Conservation (phyloP, 2,888 invertebrate genomes). For the Chirona hameri region DNA sequence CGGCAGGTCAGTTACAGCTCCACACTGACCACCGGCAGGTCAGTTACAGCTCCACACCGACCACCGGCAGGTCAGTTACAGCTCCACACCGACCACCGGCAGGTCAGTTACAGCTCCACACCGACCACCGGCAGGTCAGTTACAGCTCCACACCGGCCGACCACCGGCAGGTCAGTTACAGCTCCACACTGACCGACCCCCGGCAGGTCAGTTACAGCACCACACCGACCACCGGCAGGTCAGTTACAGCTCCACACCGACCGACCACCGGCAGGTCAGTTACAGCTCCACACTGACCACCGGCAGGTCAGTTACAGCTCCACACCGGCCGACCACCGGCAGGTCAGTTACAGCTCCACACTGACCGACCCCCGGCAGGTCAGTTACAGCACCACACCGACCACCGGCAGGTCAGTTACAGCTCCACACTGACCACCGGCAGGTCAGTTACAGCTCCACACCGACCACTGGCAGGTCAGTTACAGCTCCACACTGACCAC, state of each 20-base stretch:
- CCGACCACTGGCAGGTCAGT: no score
- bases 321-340: slow-evolving; percentile 7
- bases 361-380: slow-evolving; percentile 30
- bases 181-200: slow-evolving; percentile 11
- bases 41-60: slow-evolving; percentile 32
- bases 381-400: slow-evolving; percentile 32
- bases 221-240: slow-evolving; percentile 53
- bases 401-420: slow-evolving; percentile 58
- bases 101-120: slow-evolving; percentile 11
- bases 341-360: slow-evolving; percentile 30
- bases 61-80: slow-evolving; percentile 58
- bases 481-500: background rate
- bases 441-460: slow-evolving; percentile 11
- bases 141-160: background rate
- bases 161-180: slow-evolving; percentile 32
- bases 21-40: slow-evolving; percentile 28
- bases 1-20: slow-evolving; percentile 31
- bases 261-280: slow-evolving; percentile 35
- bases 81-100: slow-evolving; percentile 34
- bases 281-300: no score
- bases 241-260: slow-evolving; percentile 32
- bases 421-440: slow-evolving; percentile 34
- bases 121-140: no score
- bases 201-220: slow-evolving; percentile 24
- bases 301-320: no score